Evolutionary conservation across 1,140 invertebrate species (phyloP), one percentile per base, ranked within the genome.

Genomic region (Sinonovacula constricta): DNA sequence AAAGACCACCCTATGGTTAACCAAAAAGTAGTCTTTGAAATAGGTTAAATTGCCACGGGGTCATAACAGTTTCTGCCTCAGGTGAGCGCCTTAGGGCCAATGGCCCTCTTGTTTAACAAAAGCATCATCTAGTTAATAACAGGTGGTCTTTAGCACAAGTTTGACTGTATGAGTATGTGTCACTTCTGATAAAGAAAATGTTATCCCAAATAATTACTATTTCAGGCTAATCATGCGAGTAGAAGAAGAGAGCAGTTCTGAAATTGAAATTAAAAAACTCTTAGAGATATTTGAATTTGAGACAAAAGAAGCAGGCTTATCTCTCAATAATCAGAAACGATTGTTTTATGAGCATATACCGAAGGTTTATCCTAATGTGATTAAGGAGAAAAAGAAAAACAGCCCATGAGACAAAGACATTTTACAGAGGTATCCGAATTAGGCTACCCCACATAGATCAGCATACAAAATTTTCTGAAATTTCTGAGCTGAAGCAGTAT

Each of bases 281-380:
- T 60, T 5, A 28, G 57, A 60, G 26, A 30, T 30, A 28, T 60
- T 5, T 30, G 28, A 60, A 30, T 60, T 60, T 60, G 57, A 60
- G 28, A 60, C 31, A 30, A 30, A 60, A n/a, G 57, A 60, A 30
- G 26, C 15, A 28, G 57, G 57, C 3, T 7, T 5, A 28, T 7
- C 26, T 28, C 26, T 7, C 14, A 60, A 28, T 30, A 30, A 22
- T 3, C n/a, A 15, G 18, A 60, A 60, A 60, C 57, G 57, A 28
- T 22, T 60, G n/a, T 30, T 60, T 26, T 26, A 28, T 5, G 57
- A 60, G 5, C 28, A 60, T 30, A 60, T 60, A 10, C 15, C 31
- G 15, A 60, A n/a, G 28, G 28, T 60, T 26, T 60, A 5, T 60
- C 57, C 57, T 28, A n/a, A 3, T 60, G 57, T n/a, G 26, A 30